Conservation (phyloP, 2,797 vertebrate genomes). For the Adelosebastes latens region DNA sequence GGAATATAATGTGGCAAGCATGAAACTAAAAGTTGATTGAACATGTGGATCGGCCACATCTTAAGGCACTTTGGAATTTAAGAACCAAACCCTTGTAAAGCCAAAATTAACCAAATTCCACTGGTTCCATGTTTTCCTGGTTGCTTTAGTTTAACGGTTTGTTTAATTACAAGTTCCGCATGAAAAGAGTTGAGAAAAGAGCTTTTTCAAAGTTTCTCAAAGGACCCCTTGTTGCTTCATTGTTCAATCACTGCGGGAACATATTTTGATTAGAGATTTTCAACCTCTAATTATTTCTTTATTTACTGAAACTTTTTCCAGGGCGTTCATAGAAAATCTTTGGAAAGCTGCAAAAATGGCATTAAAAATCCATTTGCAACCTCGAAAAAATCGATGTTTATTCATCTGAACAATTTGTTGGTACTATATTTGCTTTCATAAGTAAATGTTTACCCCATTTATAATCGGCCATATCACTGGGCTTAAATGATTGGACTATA, state of each 20-base stretch:
- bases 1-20: conserved; percentile 2
- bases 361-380: conserved; percentile 17
- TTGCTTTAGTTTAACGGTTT: conserved; percentile 18
- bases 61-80: conserved; percentile 9
- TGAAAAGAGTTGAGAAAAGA: not conserved
- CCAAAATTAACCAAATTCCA: conserved; percentile 39
- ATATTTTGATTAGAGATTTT: not conserved
- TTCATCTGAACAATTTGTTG: not conserved
- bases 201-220: conserved; percentile 1
- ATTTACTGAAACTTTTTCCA: not conserved
- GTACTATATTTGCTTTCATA: conserved; percentile 11
- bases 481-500: not conserved
- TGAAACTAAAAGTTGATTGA: conserved; percentile 6
- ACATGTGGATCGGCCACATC: conserved; percentile 8
- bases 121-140: conserved; percentile 18
- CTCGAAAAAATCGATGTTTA: not conserved
- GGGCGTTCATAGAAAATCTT: conserved; percentile 5
- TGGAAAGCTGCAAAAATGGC: not conserved
- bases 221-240: not conserved
- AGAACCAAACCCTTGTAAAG: conserved; percentile 10
- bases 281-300: not conserved
- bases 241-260: not conserved
- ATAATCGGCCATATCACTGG: not conserved
- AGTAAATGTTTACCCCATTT: conserved; percentile 11
- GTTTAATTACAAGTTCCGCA: conserved; percentile 32